Conservation (phyloP, 1,140 invertebrate genomes). For the Ladona fulva region DNA sequence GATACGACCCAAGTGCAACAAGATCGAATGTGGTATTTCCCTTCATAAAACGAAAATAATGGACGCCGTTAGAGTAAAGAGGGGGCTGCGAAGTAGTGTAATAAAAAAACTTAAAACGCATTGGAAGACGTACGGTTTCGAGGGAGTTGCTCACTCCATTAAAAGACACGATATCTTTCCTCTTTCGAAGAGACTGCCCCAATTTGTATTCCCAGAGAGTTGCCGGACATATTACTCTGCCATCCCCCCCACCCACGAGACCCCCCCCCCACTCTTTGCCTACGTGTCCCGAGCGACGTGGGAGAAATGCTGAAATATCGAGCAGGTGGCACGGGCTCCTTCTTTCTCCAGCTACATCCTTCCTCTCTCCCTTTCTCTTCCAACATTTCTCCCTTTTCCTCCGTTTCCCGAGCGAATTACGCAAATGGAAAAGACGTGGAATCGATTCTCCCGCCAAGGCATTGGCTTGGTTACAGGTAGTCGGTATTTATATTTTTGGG, state of each 20-base stretch:
- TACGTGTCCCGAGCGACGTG: not conserved
- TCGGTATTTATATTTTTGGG: not conserved
- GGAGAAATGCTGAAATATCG: not conserved
- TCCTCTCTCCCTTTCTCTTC: not conserved
- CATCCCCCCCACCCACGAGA: not conserved
- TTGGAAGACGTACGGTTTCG: not conserved
- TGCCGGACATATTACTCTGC: not conserved
- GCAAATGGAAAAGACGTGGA: not conserved
- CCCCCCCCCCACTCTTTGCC: not conserved
- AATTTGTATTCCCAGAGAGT: constrained; percentile 4
- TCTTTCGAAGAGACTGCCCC: constrained; percentile 1
- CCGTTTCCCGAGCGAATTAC: not conserved
- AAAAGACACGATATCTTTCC: constrained; percentile 4
- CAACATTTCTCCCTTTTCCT: not conserved
- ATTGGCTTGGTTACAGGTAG: not conserved
- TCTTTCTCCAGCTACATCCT: not conserved
- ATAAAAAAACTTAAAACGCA: too few species aligned
- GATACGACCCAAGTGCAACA: too few species aligned
- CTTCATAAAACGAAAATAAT: too few species aligned
- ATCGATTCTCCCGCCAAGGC: not conserved
- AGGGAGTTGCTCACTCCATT: constrained; percentile 2
- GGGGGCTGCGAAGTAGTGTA: too few species aligned
- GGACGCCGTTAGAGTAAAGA: too few species aligned
- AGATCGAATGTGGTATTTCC: too few species aligned
- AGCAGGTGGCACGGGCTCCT: not conserved